Conservation (phyloP, 2,888 invertebrate genomes). For the Norana najaformis region DNA sequence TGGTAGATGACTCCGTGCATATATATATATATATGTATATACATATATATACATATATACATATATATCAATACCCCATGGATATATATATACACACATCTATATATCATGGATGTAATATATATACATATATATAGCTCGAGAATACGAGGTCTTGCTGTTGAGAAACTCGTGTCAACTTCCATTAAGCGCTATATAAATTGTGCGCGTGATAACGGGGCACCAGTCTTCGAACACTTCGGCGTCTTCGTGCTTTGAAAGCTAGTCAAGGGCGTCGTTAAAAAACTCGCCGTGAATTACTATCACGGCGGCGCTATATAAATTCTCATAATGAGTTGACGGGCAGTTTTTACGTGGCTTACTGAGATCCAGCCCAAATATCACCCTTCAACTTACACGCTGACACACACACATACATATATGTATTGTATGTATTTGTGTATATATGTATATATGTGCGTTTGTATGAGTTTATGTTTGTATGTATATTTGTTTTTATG, state of each 20-base stretch:
- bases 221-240: neutral
- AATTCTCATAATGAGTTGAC: neutral
- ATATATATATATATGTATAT: too few relatives aligned
- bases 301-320: neutral
- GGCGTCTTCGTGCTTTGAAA: neutral
- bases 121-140: neutral
- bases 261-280: too few relatives aligned
- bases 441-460: slow-evolving; percentile 15
- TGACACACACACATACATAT: too few relatives aligned
- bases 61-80: neutral
- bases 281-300: neutral
- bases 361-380: neutral
- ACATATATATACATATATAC: too few relatives aligned
- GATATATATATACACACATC: too few relatives aligned
- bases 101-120: too few relatives aligned
- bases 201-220: neutral
- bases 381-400: neutral
- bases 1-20: too few relatives aligned
- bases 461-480: neutral
- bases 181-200: neutral
- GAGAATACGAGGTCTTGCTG: neutral
- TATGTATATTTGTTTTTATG: slow-evolving; percentile 26
- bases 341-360: neutral
- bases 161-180: neutral
- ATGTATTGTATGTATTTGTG: neutral